Evolutionary conservation across 2,113 vertebrate species (phyloP), one percentile per base, ranked within the genome.

Genomic region (Lonchura striata): DNA sequence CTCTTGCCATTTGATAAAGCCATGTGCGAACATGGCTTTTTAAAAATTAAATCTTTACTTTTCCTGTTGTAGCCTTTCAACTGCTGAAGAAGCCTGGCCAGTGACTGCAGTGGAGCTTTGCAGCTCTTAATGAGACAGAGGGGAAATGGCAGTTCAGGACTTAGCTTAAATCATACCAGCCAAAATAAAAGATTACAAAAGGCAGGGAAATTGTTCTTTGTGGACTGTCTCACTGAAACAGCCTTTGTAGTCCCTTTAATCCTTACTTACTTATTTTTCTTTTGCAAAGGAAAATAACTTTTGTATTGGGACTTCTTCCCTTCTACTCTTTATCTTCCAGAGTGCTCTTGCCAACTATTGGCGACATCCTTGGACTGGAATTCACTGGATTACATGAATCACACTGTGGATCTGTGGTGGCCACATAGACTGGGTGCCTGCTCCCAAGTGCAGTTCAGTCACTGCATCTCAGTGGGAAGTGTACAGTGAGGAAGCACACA

Each of bases 1-100:
- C 66, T 92, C 81, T 72, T 95, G 92, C 95, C 92, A 68, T 91
- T 91, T 87, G 94, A 92, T 94, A 75, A 93, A 95, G 82, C 88
- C 6, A 4, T 78, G 86, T 65, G 76, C 0, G 3, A 64, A 39
- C 41, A 10, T 39, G 79, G 79, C 91, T 95, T 83, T 86, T 92
- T 28, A 95, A 94, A 88, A 84, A 89, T 96, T 87, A 59, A 95
- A 94, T 90, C 75, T 88, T 96, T 82, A 23, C 75, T 90, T 82
- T 79, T 75, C 52, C 69, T 96, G 76, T 78, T 90, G 84, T 86
- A 76, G 88, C 84, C 75, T 92, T 92, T 94, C 53, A 75, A 10
- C 80, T 89, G 89, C 88, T 66, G 88, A 79, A 50, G 76, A 83
- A 86, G 85, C 44, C 69, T 86, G 86, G 57, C 78, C 68, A 61